Evolutionary conservation across 2,113 vertebrate species (phyloP).

Genomic region (Panurus biarmicus): DNA sequence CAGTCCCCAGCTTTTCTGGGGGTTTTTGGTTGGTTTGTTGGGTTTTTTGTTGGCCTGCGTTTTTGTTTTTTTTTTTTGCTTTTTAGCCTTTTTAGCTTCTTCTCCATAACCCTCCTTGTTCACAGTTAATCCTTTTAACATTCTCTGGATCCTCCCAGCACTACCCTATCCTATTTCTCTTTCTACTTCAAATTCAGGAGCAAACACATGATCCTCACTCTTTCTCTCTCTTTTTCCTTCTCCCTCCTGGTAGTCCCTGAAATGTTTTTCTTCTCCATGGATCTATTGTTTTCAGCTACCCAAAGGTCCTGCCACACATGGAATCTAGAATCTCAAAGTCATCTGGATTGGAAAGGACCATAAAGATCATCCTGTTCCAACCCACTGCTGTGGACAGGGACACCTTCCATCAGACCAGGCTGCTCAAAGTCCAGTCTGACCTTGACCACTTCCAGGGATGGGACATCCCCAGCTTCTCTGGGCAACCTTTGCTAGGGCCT

Average conservation of each 20-base stretch:
- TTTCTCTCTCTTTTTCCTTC: background rate
- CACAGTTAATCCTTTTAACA: background rate
- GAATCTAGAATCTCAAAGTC: background rate
- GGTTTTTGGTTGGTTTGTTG: background rate
- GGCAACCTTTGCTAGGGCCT: background rate
- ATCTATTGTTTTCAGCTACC: background rate
- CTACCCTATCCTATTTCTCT: background rate
- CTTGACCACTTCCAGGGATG: background rate
- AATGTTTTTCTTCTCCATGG: background rate
- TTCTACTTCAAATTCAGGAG: background rate
- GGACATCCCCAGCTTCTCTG: background rate
- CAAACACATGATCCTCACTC: background rate
- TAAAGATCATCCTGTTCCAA: background rate
- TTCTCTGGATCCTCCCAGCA: background rate
- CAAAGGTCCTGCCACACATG: background rate
- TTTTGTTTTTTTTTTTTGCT: background rate
- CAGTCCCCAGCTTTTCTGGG: background rate
- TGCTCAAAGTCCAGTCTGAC: background rate
- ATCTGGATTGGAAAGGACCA: accelerated
- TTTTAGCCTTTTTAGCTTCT: background rate
- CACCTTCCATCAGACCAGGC: background rate
- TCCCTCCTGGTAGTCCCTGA: background rate
- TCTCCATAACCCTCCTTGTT: background rate
- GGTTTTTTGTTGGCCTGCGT: background rate
- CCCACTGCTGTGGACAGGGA: background rate